Percentiles rank a stretch among this genome's conserved stretches.
These are phyloP conservation scores for Uropsilus gracilis DNA, from an alignment of 2,113 vertebrate genomes.

Conservation along the genomic window DNA sequence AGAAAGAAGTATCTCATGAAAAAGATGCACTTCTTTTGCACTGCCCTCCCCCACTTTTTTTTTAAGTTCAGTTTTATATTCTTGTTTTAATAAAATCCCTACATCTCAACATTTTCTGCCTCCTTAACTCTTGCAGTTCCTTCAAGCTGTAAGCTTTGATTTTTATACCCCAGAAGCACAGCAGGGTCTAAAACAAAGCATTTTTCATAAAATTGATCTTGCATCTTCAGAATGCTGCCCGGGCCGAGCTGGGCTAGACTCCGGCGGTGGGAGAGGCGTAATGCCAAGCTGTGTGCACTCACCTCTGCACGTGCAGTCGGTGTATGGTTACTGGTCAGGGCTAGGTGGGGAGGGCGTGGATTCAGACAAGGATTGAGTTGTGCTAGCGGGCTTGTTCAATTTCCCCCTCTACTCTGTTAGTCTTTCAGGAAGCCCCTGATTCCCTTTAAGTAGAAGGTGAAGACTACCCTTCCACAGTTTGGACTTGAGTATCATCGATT, in stretches of 20 bases:
- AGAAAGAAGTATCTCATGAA: background rate
- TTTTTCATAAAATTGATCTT: constrained; percentile 51
- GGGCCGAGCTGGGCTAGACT: background rate
- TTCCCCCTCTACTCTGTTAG: background rate
- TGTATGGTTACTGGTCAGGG: constrained; percentile 1
- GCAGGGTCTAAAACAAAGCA: constrained; percentile 19
- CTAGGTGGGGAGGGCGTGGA: background rate
- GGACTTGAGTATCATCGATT: background rate
- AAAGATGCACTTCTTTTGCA: too few species aligned
- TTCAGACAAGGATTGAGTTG: constrained; percentile 26
- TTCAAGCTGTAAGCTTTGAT: constrained; percentile 28
- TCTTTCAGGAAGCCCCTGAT: constrained; percentile 35
- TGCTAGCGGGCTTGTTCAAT: constrained; percentile 9
- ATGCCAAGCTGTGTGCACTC: background rate
- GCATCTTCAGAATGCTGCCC: constrained; percentile 37
- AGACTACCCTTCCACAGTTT: constrained; percentile 14
- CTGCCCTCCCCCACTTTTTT: too few species aligned
- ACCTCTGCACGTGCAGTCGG: background rate
- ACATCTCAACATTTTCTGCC: constrained; percentile 39
- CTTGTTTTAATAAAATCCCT: background rate
- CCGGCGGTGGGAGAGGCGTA: background rate
- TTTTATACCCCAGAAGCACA: constrained; percentile 39
- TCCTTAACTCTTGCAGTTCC: background rate
- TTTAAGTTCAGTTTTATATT: too few species aligned
- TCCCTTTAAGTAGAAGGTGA: background rate